phyloP scores from a whole-genome alignment of 2,113 vertebrate genomes.

The Tenebrosternarchus preto region DNA sequence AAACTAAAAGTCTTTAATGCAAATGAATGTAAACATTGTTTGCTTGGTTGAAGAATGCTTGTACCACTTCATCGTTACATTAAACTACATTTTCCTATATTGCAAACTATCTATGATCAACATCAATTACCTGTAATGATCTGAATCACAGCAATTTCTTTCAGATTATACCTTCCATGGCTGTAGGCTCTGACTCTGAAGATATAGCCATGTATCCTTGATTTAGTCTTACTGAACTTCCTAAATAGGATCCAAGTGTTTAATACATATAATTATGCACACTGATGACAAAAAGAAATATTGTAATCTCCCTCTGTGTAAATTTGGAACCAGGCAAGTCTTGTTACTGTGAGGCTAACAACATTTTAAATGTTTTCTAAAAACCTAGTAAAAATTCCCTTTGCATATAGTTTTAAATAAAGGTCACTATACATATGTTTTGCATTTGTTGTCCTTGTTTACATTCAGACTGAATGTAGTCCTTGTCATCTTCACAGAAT shows the following conservation, averaged over 20 bases:
- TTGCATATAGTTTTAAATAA: background rate
- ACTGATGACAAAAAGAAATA: no score
- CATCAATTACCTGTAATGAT: no score
- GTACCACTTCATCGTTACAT: background rate
- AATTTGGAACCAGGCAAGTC: background rate
- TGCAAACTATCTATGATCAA: background rate
- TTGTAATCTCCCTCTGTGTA: no score
- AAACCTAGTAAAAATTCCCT: background rate
- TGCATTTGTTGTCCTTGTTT: constrained; percentile 8
- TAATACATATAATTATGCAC: background rate
- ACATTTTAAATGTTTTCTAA: background rate
- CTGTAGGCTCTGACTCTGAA: background rate
- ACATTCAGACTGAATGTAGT: background rate
- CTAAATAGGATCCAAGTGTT: background rate
- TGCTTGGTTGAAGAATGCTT: background rate
- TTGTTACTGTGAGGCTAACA: background rate
- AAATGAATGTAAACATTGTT: background rate
- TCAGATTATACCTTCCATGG: background rate
- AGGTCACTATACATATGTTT: background rate
- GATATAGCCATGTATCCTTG: no score
- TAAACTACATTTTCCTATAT: background rate
- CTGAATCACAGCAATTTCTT: no score
- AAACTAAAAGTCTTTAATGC: background rate
- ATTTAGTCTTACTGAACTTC: background rate
- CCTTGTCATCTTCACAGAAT: background rate